These are phyloP conservation scores for Drosophila borealis DNA, from an alignment of 2,888 invertebrate genomes.

Conservation along the genomic window DNA sequence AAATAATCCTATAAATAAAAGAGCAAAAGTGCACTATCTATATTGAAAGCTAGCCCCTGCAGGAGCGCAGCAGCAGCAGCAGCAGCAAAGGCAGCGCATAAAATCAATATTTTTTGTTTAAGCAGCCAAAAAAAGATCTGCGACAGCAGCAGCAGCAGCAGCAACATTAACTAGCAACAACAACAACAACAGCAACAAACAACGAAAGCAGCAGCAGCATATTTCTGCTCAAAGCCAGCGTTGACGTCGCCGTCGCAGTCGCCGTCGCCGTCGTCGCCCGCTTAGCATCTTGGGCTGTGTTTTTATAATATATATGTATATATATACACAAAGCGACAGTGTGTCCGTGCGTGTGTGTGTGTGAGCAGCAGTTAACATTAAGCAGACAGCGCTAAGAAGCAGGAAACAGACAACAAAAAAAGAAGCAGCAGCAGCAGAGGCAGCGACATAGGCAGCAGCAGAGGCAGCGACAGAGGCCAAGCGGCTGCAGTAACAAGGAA, in stretches of 20 bases:
- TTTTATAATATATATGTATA: conserved; percentile 45
- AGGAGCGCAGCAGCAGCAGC: conserved; percentile 43
- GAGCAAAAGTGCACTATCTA: conserved; percentile 57
- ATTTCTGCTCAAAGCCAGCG: conserved; percentile 33
- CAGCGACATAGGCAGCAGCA: background rate
- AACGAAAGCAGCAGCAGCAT: conserved; percentile 26
- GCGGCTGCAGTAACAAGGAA: conserved; percentile 56
- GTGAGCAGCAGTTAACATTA: conserved; percentile 50
- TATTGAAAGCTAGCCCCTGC: conserved; percentile 45
- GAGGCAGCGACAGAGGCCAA: conserved; percentile 3
- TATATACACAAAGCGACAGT: conserved; percentile 25
- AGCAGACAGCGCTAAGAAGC: conserved; percentile 70
- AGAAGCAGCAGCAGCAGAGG: conserved; percentile 4
- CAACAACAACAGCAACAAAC: conserved; percentile 37
- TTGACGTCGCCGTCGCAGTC: conserved; percentile 15
- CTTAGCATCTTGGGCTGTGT: conserved; percentile 45
- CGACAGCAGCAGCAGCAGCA: conserved; percentile 45
- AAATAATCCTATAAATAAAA: conserved; percentile 13
- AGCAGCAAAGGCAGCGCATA: conserved; percentile 52
- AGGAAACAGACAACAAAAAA: conserved; percentile 48
- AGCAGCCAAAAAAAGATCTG: conserved; percentile 74
- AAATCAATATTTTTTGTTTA: conserved; percentile 76
- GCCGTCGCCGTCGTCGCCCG: conserved; percentile 29
- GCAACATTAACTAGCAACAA: conserved; percentile 66
- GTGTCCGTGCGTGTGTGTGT: conserved; percentile 32